Conservation (phyloP, 2,113 vertebrate species). For the Podocnemis expansa region DNA sequence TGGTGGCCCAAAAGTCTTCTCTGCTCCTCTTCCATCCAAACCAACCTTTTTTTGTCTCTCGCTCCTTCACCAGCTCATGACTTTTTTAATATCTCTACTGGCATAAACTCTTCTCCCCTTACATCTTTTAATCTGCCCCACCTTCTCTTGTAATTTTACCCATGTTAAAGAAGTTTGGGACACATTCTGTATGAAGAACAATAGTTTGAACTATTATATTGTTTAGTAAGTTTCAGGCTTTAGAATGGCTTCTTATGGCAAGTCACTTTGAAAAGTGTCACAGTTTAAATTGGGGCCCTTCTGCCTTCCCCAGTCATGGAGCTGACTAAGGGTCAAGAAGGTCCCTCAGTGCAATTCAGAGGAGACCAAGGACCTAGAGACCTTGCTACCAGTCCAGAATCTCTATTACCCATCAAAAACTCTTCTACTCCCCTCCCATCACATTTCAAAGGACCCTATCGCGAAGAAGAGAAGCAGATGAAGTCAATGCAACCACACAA, state of each 20-base stretch:
- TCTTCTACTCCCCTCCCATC: not conserved
- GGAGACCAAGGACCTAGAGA: not conserved
- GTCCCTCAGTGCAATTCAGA: not conserved
- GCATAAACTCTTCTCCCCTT: conserved; percentile 8
- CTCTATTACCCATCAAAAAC: rapidly evolving
- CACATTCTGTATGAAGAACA: not conserved
- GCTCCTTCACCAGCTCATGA: rapidly evolving
- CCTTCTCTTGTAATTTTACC: conserved; percentile 34
- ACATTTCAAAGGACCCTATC: not conserved
- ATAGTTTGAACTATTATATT: not conserved
- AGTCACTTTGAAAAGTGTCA: not conserved
- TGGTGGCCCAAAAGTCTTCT: not conserved
- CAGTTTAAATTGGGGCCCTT: not conserved
- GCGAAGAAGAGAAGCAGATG: not conserved
- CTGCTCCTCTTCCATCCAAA: not conserved
- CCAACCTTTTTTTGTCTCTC: not conserved
- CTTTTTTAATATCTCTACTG: not conserved
- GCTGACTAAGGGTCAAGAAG: not conserved
- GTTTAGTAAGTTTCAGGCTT: not conserved
- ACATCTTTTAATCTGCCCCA: conserved; percentile 14
- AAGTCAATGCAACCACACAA: not conserved
- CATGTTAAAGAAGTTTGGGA: conserved; percentile 7
- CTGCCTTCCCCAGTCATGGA: not conserved
- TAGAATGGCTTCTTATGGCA: not conserved
- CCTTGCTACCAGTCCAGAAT: not conserved